A percentile compares a stretch with the other conserved stretches of the same genome.
Evolutionary conservation across 2,797 vertebrate genomes (phyloP).

Genomic region (Apodemus agrarius): DNA sequence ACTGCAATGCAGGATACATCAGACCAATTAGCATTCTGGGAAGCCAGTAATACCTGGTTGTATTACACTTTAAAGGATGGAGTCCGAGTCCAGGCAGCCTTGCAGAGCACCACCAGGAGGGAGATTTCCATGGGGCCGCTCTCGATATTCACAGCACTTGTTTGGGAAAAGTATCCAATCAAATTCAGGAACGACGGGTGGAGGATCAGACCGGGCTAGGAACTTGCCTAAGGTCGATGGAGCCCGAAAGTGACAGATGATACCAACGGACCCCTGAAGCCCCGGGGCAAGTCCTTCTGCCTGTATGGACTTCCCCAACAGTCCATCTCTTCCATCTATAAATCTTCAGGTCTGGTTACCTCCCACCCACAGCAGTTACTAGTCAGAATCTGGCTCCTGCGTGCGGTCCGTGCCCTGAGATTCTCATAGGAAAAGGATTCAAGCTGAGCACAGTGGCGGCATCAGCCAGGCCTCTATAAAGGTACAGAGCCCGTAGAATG

Average conservation of each 20-base stretch:
- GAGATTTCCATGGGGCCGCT: background rate
- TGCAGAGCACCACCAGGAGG: no score
- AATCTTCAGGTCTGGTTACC: background rate
- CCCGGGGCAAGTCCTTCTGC: background rate
- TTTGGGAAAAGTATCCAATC: background rate
- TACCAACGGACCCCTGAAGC: background rate
- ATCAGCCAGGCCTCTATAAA: background rate
- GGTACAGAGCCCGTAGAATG: rapidly evolving
- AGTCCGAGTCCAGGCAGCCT: background rate
- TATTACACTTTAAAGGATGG: background rate
- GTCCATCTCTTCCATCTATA: background rate
- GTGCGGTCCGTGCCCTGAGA: conserved; percentile 3
- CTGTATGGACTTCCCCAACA: background rate
- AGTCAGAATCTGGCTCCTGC: background rate
- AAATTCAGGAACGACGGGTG: background rate
- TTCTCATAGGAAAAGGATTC: background rate
- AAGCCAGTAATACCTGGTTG: background rate
- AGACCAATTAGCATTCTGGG: background rate
- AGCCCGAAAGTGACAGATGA: background rate
- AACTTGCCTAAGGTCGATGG: background rate
- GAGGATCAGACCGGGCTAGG: background rate
- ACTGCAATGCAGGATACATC: background rate
- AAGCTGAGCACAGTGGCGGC: background rate
- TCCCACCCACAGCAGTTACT: conserved; percentile 26
- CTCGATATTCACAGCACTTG: background rate